Evolutionary conservation across 1,140 invertebrate genomes (phyloP), one percentile per base, ranked within the genome.

Genomic region (Globodera rostochiensis): DNA sequence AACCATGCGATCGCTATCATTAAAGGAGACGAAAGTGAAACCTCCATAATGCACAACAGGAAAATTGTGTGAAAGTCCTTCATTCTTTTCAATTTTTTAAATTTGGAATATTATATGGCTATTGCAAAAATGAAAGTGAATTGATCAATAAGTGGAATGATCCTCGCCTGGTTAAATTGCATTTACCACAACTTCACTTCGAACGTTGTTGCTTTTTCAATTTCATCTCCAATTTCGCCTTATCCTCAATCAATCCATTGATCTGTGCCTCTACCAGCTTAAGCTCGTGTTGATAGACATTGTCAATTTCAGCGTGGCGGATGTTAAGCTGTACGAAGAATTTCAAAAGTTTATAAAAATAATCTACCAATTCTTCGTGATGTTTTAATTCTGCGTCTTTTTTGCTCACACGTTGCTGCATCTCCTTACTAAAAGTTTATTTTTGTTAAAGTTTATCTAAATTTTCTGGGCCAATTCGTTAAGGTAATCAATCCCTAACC

Each of bases 341-440:
- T 60, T 82, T 21, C 19, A 69, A 46, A 19, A 49, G 60, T 70
- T 21, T 57, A 0, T 45, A 21, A 64, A 66, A 77, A 57, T n/a
- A 74, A 19, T 77, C 25, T 25, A 86, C 76, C 46, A 82, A 49
- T 9, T 88, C 86, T n/a, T 88, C 87, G 50, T 83, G 82, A 36
- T 87, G 80, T 47, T 85, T 80, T 47, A 90, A 49, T 67, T 88
- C 87, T 8, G 36, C 71, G 69, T 88, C 83, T 46, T 88, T 81
- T 36, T 82, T 69, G 47, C 83, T 77, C 21, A 89, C 88, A 46
- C 83, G 81, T 13, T 46, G 8, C 6, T 78, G 78, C 49, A 89
- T 83, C 19, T 89, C 81, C 64, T 82, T 75, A 60, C 83, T 71
- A 25, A 71, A 71, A 13, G 19, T 25, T 25, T 25, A 1, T 15